phyloP scores from a whole-genome alignment of 2,797 vertebrate species.

The Coregonus suidteri region DNA sequence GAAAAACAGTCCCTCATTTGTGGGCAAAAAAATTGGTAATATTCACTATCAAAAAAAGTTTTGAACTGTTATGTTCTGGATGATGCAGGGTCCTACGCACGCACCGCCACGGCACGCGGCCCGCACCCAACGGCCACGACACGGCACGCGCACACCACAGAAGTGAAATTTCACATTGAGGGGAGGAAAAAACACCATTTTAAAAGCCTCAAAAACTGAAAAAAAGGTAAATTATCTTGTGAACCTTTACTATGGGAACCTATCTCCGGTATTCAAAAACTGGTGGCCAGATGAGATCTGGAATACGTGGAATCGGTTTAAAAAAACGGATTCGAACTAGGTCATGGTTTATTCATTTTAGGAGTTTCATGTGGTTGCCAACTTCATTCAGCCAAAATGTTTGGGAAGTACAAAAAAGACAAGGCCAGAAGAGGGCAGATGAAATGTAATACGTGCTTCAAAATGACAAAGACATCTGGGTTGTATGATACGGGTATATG shows the following conservation, averaged over 20 bases:
- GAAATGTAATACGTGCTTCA: too few relatives aligned
- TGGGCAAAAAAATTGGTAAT: too few relatives aligned
- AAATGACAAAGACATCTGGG: background rate
- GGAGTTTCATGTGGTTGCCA: slow-evolving; percentile 48
- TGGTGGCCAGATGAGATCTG: slow-evolving; percentile 58
- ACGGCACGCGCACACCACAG: background rate
- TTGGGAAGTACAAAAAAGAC: background rate
- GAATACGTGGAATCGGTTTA: slow-evolving; percentile 64
- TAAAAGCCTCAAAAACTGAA: slow-evolving; percentile 73
- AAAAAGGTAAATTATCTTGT: slow-evolving; percentile 72
- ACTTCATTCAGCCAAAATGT: slow-evolving; percentile 21
- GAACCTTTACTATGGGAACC: slow-evolving; percentile 72
- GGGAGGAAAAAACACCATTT: slow-evolving; percentile 68
- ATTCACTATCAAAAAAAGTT: background rate
- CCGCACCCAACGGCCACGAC: background rate
- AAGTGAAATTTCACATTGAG: slow-evolving; percentile 20
- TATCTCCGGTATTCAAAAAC: slow-evolving; percentile 74
- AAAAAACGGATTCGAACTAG: slow-evolving; percentile 62
- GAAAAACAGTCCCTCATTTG: background rate
- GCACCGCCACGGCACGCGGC: background rate
- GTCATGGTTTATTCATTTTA: slow-evolving; percentile 74
- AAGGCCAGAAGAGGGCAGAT: background rate
- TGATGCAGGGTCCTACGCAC: background rate
- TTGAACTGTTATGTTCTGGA: background rate
- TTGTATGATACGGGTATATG: too few relatives aligned